Percentiles rank a stretch among this genome's conserved stretches.
phyloP scores from a whole-genome alignment of 2,113 vertebrate genomes.

The Dipodomys spectabilis region DNA sequence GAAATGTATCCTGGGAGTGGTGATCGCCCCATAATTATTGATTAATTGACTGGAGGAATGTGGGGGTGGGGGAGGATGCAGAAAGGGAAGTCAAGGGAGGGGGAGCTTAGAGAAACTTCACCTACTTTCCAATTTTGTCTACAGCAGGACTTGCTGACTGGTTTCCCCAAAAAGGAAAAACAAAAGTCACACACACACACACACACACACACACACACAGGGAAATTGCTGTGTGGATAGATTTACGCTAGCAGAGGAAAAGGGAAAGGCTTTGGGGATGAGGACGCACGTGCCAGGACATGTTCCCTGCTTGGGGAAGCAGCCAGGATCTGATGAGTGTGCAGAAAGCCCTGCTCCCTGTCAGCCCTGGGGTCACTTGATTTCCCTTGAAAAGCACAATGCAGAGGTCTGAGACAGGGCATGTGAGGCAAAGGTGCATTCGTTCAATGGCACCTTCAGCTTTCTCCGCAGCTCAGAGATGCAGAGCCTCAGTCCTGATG shows the following conservation, averaged over 20 bases:
- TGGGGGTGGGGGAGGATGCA: background rate
- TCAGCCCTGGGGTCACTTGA: slow-evolving; percentile 34
- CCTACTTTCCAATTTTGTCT: slow-evolving; percentile 52
- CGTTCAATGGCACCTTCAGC: background rate
- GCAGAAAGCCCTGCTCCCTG: slow-evolving; percentile 84
- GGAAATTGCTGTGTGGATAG: background rate
- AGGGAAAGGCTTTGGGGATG: slow-evolving; percentile 36
- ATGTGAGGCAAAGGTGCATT: background rate
- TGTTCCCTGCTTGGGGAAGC: background rate
- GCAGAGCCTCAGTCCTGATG: rapidly evolving
- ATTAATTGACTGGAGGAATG: background rate
- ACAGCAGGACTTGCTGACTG: slow-evolving; percentile 66
- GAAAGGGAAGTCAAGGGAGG: background rate
- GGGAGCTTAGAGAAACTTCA: background rate
- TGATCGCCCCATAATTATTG: no score
- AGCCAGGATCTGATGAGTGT: slow-evolving; percentile 71
- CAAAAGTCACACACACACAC: slow-evolving; percentile 45
- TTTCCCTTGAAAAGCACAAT: background rate
- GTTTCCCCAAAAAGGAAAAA: slow-evolving; percentile 67
- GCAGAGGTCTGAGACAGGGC: background rate
- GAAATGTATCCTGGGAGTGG: background rate
- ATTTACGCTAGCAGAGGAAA: slow-evolving; percentile 76
- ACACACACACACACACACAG: background rate
- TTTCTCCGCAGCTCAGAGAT: background rate
- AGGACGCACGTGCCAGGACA: background rate